Evolutionary conservation across 1,140 invertebrate species (phyloP), one percentile per base, ranked within the genome.

Genomic region (Tetraneura akinire): DNA sequence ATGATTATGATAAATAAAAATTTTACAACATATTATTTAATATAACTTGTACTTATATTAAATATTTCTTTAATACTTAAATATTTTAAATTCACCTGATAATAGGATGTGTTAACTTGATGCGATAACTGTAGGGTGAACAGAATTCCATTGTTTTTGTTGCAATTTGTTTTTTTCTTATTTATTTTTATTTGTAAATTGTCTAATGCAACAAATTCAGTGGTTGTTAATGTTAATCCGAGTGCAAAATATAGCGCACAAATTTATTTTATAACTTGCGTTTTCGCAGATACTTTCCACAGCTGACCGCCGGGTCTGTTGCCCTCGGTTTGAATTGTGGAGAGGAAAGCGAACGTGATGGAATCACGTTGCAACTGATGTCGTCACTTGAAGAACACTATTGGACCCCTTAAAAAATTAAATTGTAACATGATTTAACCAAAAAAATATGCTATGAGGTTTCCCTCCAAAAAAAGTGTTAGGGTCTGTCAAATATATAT

Each of bases 211-310:
- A 78, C 74, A 62, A 78, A 62, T 16, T 49, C 74, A 62, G 57
- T 78, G 21, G 21, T 45, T 37, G 29, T 74, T 78, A 62, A 60
- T 78, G 42, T 47, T 78, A 62, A 78, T 45, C 37, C 42, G 18
- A 78, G 13, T 57, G 37, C 29, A 76, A 78, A 37, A 60, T 78
- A 13, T 60, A 26, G 42, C 1, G 55, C 23, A 29, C 81, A 83
- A 83, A 82, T 81, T 76, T 82, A 80, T 80, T 83, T 84, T 83
- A 83, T 81, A 81, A 82, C 80, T 83, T 83, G 82, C 82, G 81
- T 83, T 83, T 83, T 84, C 84, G 83, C 83, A 84, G 84, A 84
- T 84, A 81, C 81, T 83, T 83, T 83, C 82, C 83, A 83, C 83
- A 83, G 83, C 83, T 82, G 80, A 80, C 76, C 78, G 80, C 80